phyloP scores from a whole-genome alignment of 1,140 invertebrate genomes.

The Nylanderia fulva region DNA sequence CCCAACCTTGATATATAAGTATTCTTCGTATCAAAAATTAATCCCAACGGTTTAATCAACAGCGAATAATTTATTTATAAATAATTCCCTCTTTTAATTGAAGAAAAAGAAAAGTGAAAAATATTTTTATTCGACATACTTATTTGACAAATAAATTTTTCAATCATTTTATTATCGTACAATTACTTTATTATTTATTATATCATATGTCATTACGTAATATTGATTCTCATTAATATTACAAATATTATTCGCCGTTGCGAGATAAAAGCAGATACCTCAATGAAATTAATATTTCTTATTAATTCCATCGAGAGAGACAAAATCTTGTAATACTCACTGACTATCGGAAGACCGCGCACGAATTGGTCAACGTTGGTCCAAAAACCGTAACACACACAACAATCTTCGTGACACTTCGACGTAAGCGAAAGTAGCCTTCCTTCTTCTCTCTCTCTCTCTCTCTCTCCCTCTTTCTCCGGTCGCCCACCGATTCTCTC shows the following conservation, averaged over 20 bases:
- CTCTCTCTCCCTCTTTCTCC: constrained; percentile 19
- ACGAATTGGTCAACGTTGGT: not conserved
- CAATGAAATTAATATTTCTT: too few relatives aligned
- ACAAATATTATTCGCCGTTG: not conserved
- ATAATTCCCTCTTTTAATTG: not conserved
- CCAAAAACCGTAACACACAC: constrained; percentile 46
- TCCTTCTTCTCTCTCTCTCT: not conserved
- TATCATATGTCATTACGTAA: not conserved
- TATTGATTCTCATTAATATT: not conserved
- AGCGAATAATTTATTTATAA: constrained; percentile 13
- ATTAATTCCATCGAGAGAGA: not conserved
- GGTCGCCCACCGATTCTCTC: not conserved
- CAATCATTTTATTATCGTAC: too few relatives aligned
- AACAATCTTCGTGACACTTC: constrained; percentile 41
- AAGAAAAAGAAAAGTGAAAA: not conserved
- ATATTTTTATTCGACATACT: not conserved
- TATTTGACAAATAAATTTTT: not conserved
- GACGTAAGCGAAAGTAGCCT: constrained; percentile 39
- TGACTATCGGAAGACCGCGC: not conserved
- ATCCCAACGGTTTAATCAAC: not conserved
- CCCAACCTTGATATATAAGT: too few relatives aligned
- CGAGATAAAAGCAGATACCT: not conserved
- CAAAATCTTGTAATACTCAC: constrained; percentile 39
- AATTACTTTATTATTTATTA: too few relatives aligned
- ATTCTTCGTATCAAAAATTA: not conserved